Base-by-base conservation (phyloP, 2,797 vertebrate species). In the Paguma larvata region DNA sequence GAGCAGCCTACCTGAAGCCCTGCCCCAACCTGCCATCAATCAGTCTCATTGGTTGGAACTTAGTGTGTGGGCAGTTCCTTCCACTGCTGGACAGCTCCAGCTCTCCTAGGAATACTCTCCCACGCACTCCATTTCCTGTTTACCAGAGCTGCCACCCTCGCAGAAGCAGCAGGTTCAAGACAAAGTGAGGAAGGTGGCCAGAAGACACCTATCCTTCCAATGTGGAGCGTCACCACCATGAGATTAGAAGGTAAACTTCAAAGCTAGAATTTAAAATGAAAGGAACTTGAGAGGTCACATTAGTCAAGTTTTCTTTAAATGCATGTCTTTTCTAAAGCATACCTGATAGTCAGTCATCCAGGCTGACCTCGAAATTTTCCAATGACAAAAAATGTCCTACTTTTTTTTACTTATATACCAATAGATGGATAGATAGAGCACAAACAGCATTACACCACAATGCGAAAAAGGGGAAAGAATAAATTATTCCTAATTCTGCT, bases 81-180 rank as follows among this genome's bases (percentile, higher is more conserved):
- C n/a, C 13, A 34, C 67, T 97, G 96, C 95, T 97, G 96, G 97
- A 96, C 95, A 95, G 96, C 95, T 96, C 97, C 87, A 0, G 13
- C 85, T 72, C 25, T 94, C 88, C 82, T 56, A 41, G 34, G 25
- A 75, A 53, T 27, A 15, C 38, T 87, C 84, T 73, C n/a, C 86
- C 44, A 88, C 34, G 34, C 25, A 15, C 34, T 77, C 67, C 56
- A 70, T 77, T 41, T 83, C 89, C 75, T 91, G 48, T 78, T 82
- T 85, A 68, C 95, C 79, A 73, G 78, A 95, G 41, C 86, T 96
- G 79, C 19, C n/a, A 68, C 34, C n/a, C 16, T 68, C 44, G 3
- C 38, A 34, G 68, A 95, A 80, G n/a, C 41, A 79, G 48, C 18
- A 38, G 48, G 59, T 91, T 91, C 38, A 56, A 93, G 75, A 77